Conservation (phyloP, 2,888 invertebrate genomes). For the Epinotia demarniana region DNA sequence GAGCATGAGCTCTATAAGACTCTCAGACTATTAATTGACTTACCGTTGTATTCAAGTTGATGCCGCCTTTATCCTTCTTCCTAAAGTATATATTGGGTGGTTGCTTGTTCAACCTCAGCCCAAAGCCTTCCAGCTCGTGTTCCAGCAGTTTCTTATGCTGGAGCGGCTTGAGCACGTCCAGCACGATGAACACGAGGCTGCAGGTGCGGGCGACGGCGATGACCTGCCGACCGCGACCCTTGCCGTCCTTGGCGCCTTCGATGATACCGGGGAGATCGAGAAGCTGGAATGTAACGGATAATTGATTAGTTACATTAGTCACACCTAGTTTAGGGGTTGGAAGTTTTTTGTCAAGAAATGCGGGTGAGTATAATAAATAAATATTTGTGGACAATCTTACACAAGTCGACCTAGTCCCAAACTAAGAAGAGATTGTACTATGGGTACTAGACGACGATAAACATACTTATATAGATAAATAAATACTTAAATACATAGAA, state of each 20-base stretch:
- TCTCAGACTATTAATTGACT: slow-evolving; percentile 53
- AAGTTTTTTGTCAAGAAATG: too few species aligned
- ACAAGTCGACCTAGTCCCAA: too few species aligned
- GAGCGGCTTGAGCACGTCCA: slow-evolving; percentile 98
- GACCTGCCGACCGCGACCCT: slow-evolving; percentile 99
- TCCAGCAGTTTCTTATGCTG: slow-evolving; percentile 98
- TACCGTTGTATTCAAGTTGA: slow-evolving; percentile 97
- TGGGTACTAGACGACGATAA: too few species aligned
- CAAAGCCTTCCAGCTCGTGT: slow-evolving; percentile 99
- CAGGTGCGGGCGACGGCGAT: slow-evolving; percentile 99
- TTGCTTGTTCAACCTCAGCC: slow-evolving; percentile 96
- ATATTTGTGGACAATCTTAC: too few species aligned
- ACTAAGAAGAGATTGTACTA: too few species aligned
- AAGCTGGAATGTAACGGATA: slow-evolving; percentile 84
- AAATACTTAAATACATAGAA: too few species aligned
- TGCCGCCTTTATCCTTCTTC: slow-evolving; percentile 99
- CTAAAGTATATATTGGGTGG: slow-evolving; percentile 98
- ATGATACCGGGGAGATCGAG: slow-evolving; percentile 99
- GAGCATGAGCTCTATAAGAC: too few species aligned
- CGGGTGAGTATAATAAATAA: too few species aligned
- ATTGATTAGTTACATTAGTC: background rate
- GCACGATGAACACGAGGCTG: slow-evolving; percentile 97
- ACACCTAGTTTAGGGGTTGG: too few species aligned
- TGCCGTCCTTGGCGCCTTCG: slow-evolving; percentile 99
- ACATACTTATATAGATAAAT: too few species aligned